Evolutionary conservation across 1,140 invertebrate species (phyloP).

Genomic region (Pogonus chalceus): DNA sequence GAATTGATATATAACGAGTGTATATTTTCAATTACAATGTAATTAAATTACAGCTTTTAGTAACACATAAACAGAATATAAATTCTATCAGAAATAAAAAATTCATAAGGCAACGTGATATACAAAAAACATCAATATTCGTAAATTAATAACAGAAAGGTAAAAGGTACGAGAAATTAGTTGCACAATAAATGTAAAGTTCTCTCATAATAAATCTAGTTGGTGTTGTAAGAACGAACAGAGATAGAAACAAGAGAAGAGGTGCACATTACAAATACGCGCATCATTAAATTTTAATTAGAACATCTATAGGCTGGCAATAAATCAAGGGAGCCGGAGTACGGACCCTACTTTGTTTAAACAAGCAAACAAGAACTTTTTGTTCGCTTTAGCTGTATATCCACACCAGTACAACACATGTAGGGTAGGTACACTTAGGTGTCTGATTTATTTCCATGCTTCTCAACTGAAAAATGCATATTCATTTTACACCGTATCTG

Average conservation of each 20-base stretch:
- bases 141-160: too few species aligned
- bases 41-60: too few species aligned
- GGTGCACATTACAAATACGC: not conserved
- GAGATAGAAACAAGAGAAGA: not conserved
- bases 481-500: too few species aligned
- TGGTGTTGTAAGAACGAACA: not conserved
- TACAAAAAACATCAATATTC: too few species aligned
- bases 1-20: too few species aligned
- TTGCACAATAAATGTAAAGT: not conserved
- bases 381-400: too few species aligned
- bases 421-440: not conserved
- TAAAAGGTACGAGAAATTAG: not conserved
- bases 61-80: too few species aligned
- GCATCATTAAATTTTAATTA: conserved; percentile 8
- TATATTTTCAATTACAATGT: too few species aligned
- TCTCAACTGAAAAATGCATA: too few species aligned
- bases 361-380: conserved; percentile 3
- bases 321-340: not conserved
- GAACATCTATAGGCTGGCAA: not conserved
- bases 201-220: not conserved
- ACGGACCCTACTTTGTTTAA: conserved; percentile 4
- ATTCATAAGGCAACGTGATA: too few species aligned
- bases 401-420: too few species aligned
- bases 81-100: too few species aligned
- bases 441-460: conserved; percentile 1